These are phyloP conservation scores for Ammodramus savannarum DNA, from an alignment of 2,113 vertebrate genomes.

Conservation along the genomic window DNA sequence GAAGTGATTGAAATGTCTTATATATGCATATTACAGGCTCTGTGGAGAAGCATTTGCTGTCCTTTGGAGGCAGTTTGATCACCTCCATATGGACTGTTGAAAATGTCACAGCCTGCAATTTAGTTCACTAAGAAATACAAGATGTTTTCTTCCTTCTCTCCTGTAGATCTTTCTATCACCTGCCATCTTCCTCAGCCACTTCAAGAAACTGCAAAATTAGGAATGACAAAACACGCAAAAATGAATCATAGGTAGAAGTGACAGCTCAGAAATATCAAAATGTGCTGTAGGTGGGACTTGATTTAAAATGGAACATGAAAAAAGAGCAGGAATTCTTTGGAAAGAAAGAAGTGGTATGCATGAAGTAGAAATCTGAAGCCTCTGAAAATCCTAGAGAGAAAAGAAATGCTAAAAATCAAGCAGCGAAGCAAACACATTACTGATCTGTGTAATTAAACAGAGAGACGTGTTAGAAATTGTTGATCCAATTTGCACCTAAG, in stretches of 20 bases:
- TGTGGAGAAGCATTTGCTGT: conserved; percentile 17
- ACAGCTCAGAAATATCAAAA: conserved; percentile 65
- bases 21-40: background rate
- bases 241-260: conserved; percentile 69
- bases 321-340: conserved; percentile 20
- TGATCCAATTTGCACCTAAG: background rate
- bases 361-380: background rate
- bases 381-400: background rate
- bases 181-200: conserved; percentile 37
- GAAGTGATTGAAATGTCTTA: background rate
- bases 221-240: conserved; percentile 71
- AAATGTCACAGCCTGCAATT: conserved; percentile 39
- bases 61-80: conserved; percentile 33
- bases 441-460: background rate
- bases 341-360: background rate
- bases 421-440: background rate
- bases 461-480: background rate
- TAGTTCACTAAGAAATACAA: conserved; percentile 20
- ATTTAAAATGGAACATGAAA: conserved; percentile 53
- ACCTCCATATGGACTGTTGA: conserved; percentile 52
- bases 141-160: conserved; percentile 16
- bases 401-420: background rate
- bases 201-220: conserved; percentile 66
- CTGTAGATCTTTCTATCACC: conserved; percentile 53
- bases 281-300: conserved; percentile 58